phyloP scores from a whole-genome alignment of 2,888 invertebrate genomes.

The Eupithecia pulchellata region DNA sequence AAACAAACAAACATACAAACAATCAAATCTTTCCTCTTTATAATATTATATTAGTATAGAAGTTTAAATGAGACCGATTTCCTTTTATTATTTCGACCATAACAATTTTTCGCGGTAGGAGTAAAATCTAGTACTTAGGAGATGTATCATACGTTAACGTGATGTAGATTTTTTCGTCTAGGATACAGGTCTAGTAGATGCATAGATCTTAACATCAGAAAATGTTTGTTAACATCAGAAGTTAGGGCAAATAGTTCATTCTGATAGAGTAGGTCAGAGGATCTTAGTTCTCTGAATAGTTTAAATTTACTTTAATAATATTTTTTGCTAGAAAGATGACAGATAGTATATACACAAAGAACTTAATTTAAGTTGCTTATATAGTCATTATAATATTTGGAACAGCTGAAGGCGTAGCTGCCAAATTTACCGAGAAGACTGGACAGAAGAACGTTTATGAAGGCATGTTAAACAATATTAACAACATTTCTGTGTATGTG shows the following conservation, averaged over 20 bases:
- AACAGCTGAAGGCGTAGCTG: constrained; percentile 67
- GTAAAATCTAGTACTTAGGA: not conserved
- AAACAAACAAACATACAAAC: no score
- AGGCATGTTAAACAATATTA: constrained; percentile 62
- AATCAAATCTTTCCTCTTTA: no score
- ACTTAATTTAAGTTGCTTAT: not conserved
- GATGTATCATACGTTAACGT: not conserved
- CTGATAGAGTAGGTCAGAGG: not conserved
- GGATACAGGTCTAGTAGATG: not conserved
- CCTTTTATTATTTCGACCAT: no score
- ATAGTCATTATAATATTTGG: constrained; percentile 39
- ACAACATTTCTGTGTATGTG: constrained; percentile 39
- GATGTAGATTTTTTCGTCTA: not conserved
- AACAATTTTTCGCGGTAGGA: not conserved
- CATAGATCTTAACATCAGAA: not conserved
- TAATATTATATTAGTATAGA: no score
- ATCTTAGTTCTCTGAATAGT: not conserved
- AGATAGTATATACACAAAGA: not conserved
- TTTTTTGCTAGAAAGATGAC: not conserved
- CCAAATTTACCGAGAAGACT: constrained; percentile 56
- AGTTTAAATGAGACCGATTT: not conserved
- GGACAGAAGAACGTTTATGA: constrained; percentile 50
- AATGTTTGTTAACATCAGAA: not conserved
- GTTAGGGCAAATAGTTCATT: not conserved
- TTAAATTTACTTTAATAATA: not conserved